These are phyloP conservation scores for Parnassius orleans DNA, from an alignment of 2,888 invertebrate species.

Conservation along the genomic window DNA sequence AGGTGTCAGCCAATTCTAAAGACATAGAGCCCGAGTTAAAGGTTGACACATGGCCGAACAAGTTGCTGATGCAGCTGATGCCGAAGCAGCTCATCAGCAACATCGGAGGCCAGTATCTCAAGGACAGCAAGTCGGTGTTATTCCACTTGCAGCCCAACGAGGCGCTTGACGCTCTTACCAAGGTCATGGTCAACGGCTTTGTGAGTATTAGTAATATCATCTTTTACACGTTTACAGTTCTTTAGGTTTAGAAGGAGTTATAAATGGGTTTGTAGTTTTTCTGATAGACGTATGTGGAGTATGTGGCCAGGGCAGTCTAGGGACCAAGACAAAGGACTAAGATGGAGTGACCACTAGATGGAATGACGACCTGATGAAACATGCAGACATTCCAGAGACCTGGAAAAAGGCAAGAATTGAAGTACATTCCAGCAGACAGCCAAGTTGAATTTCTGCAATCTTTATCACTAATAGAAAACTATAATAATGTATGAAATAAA, in stretches of 20 bases:
- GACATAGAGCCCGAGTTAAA: slow-evolving; percentile 96
- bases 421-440: no score
- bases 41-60: slow-evolving; percentile 96
- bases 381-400: no score
- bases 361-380: no score
- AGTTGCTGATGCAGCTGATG: slow-evolving; percentile 96
- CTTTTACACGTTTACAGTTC: slow-evolving; percentile 17
- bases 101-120: slow-evolving; percentile 92
- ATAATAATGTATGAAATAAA: no score
- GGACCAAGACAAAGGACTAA: no score
- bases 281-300: no score
- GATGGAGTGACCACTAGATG: no score
- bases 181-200: slow-evolving; percentile 95
- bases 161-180: slow-evolving; percentile 92
- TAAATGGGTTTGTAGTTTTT: no score
- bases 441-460: no score
- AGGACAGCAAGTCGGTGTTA: slow-evolving; percentile 95
- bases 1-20: slow-evolving; percentile 83
- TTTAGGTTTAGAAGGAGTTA: not conserved
- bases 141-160: slow-evolving; percentile 94
- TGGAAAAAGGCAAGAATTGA: no score
- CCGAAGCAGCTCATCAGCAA: slow-evolving; percentile 95
- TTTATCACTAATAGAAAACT: no score
- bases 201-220: slow-evolving; percentile 80
- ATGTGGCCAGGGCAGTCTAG: no score